phyloP scores from a whole-genome alignment of 2,113 vertebrate species.

The Empidonax traillii region DNA sequence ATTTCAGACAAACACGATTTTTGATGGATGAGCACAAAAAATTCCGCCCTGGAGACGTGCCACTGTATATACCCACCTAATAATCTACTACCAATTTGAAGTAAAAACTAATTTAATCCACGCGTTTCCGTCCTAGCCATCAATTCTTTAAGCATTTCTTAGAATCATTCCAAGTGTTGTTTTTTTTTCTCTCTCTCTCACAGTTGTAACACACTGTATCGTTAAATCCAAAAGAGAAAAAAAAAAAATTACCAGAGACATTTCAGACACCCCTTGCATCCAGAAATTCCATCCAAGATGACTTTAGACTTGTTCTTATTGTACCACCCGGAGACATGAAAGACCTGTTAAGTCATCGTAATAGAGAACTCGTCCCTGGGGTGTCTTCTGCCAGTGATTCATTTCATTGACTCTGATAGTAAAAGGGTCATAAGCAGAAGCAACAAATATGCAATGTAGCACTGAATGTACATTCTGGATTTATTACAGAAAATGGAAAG shows the following conservation, averaged over 20 bases:
- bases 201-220: not conserved
- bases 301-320: constrained; percentile 25
- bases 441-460: constrained; percentile 33
- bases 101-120: not conserved
- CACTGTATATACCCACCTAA: not conserved
- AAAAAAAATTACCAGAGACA: not conserved
- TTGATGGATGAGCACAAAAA: not conserved
- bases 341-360: constrained; percentile 54
- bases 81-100: not conserved
- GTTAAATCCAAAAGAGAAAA: not conserved
- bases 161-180: not conserved
- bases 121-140: not conserved
- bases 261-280: not conserved
- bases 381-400: constrained; percentile 48
- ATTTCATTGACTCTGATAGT: constrained; percentile 55
- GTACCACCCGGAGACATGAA: constrained; percentile 21
- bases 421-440: constrained; percentile 57
- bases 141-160: not conserved
- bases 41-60: not conserved
- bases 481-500: constrained; percentile 32
- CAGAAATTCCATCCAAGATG: constrained; percentile 34
- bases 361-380: constrained; percentile 36
- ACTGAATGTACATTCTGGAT: constrained; percentile 5
- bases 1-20: not conserved
- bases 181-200: not conserved